Evolutionary conservation across 2,113 vertebrate genomes (phyloP), one percentile per base, ranked within the genome.

Genomic region (Cinclus mexicanus): DNA sequence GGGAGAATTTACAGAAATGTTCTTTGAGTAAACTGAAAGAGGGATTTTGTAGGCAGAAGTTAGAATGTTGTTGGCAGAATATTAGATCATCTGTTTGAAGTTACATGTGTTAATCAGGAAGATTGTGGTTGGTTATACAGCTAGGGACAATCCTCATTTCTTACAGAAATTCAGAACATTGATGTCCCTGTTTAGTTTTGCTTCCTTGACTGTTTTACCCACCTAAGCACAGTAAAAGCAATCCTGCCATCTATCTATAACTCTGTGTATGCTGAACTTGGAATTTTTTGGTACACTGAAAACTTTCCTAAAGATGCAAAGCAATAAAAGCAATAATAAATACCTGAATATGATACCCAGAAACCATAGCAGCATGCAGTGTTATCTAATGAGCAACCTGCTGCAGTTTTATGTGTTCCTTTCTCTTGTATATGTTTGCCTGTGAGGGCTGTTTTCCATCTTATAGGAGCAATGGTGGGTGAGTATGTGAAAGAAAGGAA

Each of bases 361-460:
- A 69, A 77, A 69, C 41, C 33, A 50, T n/a, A 88, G 39, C 37
- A 81, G 12, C 41, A 20, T 8, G 12, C n/a, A 44, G 11, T 28
- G 10, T 65, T 81, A 14, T 2, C n/a, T 74, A 16, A 35, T 25
- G 41, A 75, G 21, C 7, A 52, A 10, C 11, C 35, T 71, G 23
- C 6, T 7, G 14, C 12, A 14, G 3, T 67, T 92, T 47, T 15
- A 0, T 37, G 7, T 37, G 33, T 50, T 87, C 1, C 0, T 23
- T 63, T 85, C 24, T 64, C 67, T 57, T 41, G 24, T 71, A 2
- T 4, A 7, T 46, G 4, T 70, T 59, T 84, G 33, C 17, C 47
- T 44, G 10, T 14, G 19, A 47, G 17, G 26, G 10, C 19, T 60
- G 23, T 35, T 90, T 70, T 60, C 65, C 17, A 4, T 49, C 6